phyloP scores from a whole-genome alignment of 2,113 vertebrate species.

The Dascyllus trimaculatus region DNA sequence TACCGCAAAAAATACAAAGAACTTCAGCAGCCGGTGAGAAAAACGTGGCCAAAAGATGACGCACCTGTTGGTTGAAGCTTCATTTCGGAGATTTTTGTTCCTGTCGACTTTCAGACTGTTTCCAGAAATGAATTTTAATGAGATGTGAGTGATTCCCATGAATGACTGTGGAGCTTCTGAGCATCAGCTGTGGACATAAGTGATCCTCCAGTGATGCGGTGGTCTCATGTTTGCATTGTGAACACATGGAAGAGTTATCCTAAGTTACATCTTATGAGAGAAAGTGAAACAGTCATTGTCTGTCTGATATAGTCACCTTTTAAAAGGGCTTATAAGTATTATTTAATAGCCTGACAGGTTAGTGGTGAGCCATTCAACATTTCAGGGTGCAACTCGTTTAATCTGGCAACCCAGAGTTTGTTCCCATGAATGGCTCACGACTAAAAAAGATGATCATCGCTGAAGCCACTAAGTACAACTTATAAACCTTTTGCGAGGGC shows the following conservation, averaged over 20 bases:
- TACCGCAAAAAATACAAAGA: too few relatives aligned
- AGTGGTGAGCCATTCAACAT: not conserved
- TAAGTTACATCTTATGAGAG: not conserved
- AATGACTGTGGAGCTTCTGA: too few relatives aligned
- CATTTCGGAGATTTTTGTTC: not conserved
- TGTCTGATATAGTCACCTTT: too few relatives aligned
- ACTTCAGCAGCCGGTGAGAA: too few relatives aligned
- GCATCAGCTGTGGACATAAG: not conserved
- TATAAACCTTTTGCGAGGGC: not conserved
- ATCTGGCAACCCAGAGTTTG: slow-evolving; percentile 3
- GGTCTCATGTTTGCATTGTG: not conserved
- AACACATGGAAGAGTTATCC: not conserved
- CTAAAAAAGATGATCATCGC: too few relatives aligned
- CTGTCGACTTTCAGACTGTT: not conserved
- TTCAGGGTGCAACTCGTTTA: not conserved
- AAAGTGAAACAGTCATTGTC: not conserved
- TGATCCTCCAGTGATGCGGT: not conserved
- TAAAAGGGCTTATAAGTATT: not conserved
- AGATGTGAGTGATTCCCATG: not conserved
- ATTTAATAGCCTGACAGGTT: not conserved
- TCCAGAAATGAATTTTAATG: not conserved
- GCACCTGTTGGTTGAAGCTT: not conserved
- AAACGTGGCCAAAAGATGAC: not conserved
- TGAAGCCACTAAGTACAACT: not conserved
- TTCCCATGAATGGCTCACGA: not conserved